Evolutionary conservation across 2,113 vertebrate species (phyloP).

Genomic region (Aspidoscelis tigris): DNA sequence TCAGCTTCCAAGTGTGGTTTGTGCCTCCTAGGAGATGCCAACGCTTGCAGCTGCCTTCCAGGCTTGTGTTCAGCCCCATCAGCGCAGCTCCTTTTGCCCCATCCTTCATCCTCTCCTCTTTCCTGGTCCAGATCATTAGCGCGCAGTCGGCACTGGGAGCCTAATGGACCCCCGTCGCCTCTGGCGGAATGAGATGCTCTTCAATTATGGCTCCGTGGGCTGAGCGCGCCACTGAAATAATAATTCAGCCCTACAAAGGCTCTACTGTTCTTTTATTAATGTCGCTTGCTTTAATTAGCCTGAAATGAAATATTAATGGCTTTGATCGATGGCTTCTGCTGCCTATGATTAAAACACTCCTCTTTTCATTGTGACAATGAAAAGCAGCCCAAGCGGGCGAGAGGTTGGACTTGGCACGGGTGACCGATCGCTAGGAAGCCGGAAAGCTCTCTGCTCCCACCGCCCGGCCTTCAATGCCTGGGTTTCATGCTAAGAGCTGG

Average conservation of each 20-base stretch:
- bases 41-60: too few relatives aligned
- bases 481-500: not conserved
- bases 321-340: not conserved
- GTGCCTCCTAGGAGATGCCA: too few relatives aligned
- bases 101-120: too few relatives aligned
- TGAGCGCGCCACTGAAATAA: not conserved
- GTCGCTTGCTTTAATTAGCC: conserved; percentile 27
- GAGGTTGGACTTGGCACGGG: not conserved
- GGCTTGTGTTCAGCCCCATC: too few relatives aligned
- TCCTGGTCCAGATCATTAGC: not conserved
- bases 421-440: not conserved
- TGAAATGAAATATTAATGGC: not conserved
- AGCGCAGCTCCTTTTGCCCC: not conserved
- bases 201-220: not conserved
- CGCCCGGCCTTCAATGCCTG: too few relatives aligned
- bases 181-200: not conserved
- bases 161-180: not conserved
- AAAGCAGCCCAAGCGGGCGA: accelerated
- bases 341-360: not conserved
- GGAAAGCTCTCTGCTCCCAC: not conserved
- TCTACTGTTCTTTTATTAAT: conserved; percentile 2
- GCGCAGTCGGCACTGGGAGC: not conserved
- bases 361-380: accelerated
- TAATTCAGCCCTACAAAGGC: not conserved
- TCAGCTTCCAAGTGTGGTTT: too few relatives aligned